Base-by-base conservation (phyloP, 2,797 vertebrate species). In the Pteropus rufus region DNA sequence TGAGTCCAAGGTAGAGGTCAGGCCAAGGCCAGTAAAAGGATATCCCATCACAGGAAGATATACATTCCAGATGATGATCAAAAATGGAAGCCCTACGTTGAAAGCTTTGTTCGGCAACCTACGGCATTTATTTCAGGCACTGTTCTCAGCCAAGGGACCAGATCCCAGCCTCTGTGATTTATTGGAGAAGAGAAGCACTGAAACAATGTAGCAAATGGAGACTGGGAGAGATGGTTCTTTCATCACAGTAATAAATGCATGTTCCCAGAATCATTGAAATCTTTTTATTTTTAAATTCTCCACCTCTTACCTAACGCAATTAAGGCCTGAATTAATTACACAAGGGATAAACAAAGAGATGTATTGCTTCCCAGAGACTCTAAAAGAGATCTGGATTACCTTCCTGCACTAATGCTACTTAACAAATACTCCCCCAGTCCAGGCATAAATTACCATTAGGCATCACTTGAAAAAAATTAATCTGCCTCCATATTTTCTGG, bases 401-500 rank as follows among this genome's bases (percentile, higher is more conserved):
- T 94, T 69, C 84, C 91, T 84, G 11, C 46, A 96, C 58, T 95
- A 96, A 96, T 36, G 6, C 2, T 84, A 4, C 81, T 80, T 92
- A 94, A 97, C 75, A 97, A 95, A 97, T 81, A 96, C 44, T 36
- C 83, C 95, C 95, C 44, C 64, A 79, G 49, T 34, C 39, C 62
- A 94, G 39, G 65, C 15, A 95, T 96, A 96, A 97, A 14, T 96
- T 97, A 97, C 93, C 16, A 94, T 92, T 95, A 95, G 49, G 75
- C 72, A 96, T 82, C 29, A 81, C 64, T 93, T 97, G 82, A 46
- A 97, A 97, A 91, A 98, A 97, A 95, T 96, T 97, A 97, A 97
- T 97, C 93, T 97, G 89, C 39, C 62, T 83, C 72, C 82, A 97
- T 89, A 97, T 96, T 95, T 97, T 11, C 80, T 93, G 89, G 87